A percentile compares a stretch with the other conserved stretches of the same genome.
phyloP scores from a whole-genome alignment of 2,113 vertebrate species.

The Lathamus discolor region DNA sequence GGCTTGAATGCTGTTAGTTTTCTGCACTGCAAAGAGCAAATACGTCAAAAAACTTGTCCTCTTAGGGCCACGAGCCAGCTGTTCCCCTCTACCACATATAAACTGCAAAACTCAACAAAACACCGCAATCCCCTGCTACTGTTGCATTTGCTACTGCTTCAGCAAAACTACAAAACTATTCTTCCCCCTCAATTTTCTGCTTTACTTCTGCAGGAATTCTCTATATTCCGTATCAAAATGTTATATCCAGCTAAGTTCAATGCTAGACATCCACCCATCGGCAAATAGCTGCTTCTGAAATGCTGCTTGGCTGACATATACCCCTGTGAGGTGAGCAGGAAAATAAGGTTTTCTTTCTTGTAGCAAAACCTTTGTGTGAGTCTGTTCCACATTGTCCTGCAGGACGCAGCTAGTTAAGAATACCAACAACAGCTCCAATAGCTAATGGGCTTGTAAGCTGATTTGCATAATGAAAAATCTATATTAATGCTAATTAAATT shows the following conservation, averaged over 20 bases:
- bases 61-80: neutral
- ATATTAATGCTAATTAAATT: neutral
- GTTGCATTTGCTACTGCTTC: neutral
- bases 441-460: neutral
- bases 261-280: neutral
- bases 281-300: slow-evolving; percentile 1
- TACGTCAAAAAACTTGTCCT: neutral
- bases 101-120: neutral
- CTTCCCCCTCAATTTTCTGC: neutral
- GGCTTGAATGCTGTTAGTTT: neutral
- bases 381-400: neutral
- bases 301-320: neutral
- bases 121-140: neutral
- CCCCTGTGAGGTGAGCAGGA: neutral
- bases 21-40: neutral
- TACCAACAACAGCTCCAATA: neutral
- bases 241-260: neutral
- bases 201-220: neutral
- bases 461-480: slow-evolving; percentile 12
- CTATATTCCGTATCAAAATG: neutral
- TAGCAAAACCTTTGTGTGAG: neutral
- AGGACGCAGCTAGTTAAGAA: neutral
- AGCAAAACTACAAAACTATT: neutral
- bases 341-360: neutral
- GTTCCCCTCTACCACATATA: neutral